Percentiles rank a stretch among this genome's conserved stretches.
These are phyloP conservation scores for Erythrolamprus reginae DNA, from an alignment of 2,113 vertebrate genomes.

Conservation along the genomic window DNA sequence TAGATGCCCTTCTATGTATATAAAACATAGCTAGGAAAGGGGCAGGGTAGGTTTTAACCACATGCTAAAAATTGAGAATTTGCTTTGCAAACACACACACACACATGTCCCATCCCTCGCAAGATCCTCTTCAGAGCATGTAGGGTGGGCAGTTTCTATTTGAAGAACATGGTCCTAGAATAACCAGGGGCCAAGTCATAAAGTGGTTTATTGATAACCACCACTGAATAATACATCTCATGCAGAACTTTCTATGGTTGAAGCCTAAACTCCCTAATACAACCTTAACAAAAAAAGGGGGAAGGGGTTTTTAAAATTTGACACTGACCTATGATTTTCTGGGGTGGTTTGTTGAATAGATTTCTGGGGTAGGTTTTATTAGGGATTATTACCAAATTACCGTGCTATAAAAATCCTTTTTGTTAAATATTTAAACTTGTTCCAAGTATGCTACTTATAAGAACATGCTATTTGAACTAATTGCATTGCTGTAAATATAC, in stretches of 20 bases:
- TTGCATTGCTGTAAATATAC: conserved; percentile 68
- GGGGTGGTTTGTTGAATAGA: background rate
- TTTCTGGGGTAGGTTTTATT: conserved; percentile 32
- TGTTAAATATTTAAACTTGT: conserved; percentile 64
- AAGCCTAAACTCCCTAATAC: background rate
- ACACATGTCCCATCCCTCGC: background rate
- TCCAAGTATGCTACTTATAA: conserved; percentile 62
- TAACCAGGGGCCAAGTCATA: background rate
- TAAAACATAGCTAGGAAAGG: background rate
- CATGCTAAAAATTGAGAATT: background rate
- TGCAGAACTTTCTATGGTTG: background rate
- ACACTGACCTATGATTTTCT: background rate
- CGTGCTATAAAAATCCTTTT: conserved; percentile 44
- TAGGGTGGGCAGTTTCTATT: background rate
- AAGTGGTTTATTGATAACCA: background rate
- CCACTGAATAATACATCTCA: background rate
- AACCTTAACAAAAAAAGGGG: no score
- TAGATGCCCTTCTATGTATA: background rate
- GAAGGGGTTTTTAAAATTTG: background rate
- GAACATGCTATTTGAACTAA: conserved; percentile 64
- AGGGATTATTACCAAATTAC: conserved; percentile 45
- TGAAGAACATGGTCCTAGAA: background rate
- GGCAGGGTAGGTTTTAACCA: background rate
- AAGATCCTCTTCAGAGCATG: background rate
- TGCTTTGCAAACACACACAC: background rate